Evolutionary conservation across 2,888 invertebrate species (phyloP).

Genomic region (Cataglyphis rosenhaueri): DNA sequence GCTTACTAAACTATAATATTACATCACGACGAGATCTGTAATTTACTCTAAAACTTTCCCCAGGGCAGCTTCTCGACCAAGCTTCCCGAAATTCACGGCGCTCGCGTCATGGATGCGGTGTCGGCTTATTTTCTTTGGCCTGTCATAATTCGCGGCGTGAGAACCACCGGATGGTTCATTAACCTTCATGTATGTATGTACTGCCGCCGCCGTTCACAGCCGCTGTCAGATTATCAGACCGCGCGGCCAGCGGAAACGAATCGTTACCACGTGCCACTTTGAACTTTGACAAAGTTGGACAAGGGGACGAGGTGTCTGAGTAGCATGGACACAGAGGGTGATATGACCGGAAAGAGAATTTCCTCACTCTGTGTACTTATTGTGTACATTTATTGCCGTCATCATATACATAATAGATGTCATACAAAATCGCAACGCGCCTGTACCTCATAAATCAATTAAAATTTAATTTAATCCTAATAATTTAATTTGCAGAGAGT

Average conservation of each 20-base stretch:
- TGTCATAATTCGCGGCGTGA: slow-evolving; percentile 63
- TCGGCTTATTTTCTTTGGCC: slow-evolving; percentile 55
- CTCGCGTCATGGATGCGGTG: slow-evolving; percentile 3
- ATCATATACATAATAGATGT: not conserved
- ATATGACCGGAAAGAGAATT: slow-evolving; percentile 52
- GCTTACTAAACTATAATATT: not conserved
- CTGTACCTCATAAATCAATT: not conserved
- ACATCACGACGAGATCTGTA: not conserved
- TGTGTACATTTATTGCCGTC: slow-evolving; percentile 1
- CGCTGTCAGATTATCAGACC: slow-evolving; percentile 60
- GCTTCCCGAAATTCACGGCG: not conserved
- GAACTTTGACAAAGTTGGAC: slow-evolving; percentile 69
- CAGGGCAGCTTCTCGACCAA: not conserved
- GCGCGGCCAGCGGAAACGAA: slow-evolving; percentile 70
- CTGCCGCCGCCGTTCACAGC: slow-evolving; percentile 65
- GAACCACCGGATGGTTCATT: slow-evolving; percentile 68
- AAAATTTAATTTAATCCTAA: not conserved
- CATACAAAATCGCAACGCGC: slow-evolving; percentile 6
- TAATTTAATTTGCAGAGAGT: not conserved
- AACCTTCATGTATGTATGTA: slow-evolving; percentile 62
- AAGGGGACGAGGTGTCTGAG: slow-evolving; percentile 50
- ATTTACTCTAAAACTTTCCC: not conserved
- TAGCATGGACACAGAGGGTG: slow-evolving; percentile 39
- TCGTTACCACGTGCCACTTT: slow-evolving; percentile 75
- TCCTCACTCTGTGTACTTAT: slow-evolving; percentile 35